A percentile compares a stretch with the other conserved stretches of the same genome.
phyloP scores from a whole-genome alignment of 2,797 vertebrate species.

The Pangasius krempfi region DNA sequence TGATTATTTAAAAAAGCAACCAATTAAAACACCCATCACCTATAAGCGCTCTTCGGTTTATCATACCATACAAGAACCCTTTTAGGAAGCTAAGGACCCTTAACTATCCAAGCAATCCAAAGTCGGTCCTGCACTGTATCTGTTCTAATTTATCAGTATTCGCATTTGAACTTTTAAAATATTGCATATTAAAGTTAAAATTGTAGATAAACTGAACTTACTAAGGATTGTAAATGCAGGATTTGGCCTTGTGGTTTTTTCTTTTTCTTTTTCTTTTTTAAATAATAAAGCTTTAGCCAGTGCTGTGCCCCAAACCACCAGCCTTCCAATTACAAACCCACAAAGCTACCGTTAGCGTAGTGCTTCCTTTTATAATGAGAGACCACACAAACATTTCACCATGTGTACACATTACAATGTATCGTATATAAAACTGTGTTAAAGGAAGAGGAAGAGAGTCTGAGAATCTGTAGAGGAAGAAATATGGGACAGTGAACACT shows the following conservation, averaged over 20 bases:
- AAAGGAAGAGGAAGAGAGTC: slow-evolving; percentile 14
- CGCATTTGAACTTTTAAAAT: not conserved
- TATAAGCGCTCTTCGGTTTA: no score
- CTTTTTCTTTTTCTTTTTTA: not conserved
- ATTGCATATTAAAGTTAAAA: not conserved
- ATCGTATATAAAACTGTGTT: slow-evolving; percentile 1
- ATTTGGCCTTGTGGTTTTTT: no score
- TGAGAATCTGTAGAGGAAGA: slow-evolving; percentile 13
- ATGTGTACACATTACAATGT: slow-evolving; percentile 7
- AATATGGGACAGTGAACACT: not conserved
- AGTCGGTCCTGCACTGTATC: not conserved
- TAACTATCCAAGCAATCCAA: not conserved
- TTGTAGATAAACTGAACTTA: not conserved
- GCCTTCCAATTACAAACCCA: not conserved
- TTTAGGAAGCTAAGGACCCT: not conserved
- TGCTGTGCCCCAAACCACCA: not conserved
- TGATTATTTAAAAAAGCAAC: not conserved
- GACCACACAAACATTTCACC: slow-evolving; percentile 1
- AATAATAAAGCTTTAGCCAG: not conserved
- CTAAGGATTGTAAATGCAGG: not conserved
- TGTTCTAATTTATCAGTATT: not conserved
- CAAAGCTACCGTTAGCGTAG: not conserved
- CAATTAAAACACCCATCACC: no score
- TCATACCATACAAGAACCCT: no score
- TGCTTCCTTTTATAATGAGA: not conserved